Conservation (phyloP, 2,113 vertebrate genomes). For the Callipepla californica region DNA sequence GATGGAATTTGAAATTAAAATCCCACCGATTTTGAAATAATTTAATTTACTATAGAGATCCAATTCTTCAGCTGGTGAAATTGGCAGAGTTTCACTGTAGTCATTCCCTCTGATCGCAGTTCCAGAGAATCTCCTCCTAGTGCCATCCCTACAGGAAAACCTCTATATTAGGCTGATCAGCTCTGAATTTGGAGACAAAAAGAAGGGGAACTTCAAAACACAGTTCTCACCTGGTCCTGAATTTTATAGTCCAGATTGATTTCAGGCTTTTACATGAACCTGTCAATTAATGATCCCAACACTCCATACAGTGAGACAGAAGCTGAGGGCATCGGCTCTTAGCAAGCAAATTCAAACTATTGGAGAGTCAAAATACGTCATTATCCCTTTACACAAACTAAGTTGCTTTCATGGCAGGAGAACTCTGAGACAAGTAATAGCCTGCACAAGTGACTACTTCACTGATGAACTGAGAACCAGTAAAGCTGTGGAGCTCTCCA, state of each 20-base stretch:
- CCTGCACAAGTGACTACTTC: neutral
- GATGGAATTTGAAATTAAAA: conserved; percentile 69
- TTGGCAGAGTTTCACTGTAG: conserved; percentile 16
- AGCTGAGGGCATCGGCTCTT: neutral
- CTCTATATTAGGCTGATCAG: neutral
- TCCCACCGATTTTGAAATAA: conserved; percentile 61
- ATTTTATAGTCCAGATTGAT: neutral
- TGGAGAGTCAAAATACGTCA: neutral
- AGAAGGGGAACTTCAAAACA: conserved; percentile 16
- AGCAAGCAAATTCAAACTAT: neutral
- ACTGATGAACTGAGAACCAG: neutral
- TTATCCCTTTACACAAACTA: neutral
- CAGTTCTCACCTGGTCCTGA: neutral
- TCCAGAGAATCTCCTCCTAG: neutral
- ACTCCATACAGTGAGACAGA: neutral
- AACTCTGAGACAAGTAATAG: neutral
- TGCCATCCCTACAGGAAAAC: neutral
- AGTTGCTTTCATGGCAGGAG: neutral
- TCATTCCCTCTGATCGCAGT: neutral
- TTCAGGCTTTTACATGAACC: neutral
- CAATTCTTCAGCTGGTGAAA: conserved; percentile 54
- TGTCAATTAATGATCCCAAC: neutral
- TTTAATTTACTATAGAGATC: conserved; percentile 55
- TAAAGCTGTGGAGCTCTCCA: neutral
- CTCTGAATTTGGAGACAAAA: neutral